Conservation (phyloP, 2,888 invertebrate species). For the Allygus modestus region DNA sequence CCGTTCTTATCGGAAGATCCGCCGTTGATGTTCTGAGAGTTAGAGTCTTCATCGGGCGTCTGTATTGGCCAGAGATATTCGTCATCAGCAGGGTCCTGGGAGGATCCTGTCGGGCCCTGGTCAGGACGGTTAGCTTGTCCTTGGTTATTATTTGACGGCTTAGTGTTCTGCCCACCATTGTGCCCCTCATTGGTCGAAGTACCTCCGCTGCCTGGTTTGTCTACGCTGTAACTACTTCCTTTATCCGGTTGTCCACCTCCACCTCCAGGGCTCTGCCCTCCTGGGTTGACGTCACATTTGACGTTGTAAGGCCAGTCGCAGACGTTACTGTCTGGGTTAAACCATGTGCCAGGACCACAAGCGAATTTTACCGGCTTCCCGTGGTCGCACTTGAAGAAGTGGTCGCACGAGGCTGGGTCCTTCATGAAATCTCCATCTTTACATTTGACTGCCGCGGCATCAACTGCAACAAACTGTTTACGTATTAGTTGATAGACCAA, state of each 20-base stretch:
- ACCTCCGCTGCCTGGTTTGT: not conserved
- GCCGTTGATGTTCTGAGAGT: too few species aligned
- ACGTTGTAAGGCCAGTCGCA: slow-evolving; percentile 47
- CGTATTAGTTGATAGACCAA: not conserved
- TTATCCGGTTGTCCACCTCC: not conserved
- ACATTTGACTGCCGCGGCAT: not conserved
- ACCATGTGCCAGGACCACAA: slow-evolving; percentile 37
- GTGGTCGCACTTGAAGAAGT: slow-evolving; percentile 60
- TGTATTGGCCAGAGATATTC: not conserved
- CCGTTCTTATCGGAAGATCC: not conserved
- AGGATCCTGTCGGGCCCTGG: not conserved
- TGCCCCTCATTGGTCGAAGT: not conserved
- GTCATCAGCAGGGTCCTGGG: not conserved
- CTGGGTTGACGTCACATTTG: not conserved
- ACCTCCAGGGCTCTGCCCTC: not conserved
- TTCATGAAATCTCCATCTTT: slow-evolving; percentile 64
- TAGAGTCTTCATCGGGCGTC: not conserved
- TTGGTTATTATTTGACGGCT: not conserved
- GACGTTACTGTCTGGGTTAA: slow-evolving; percentile 38
- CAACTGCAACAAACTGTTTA: slow-evolving; percentile 7
- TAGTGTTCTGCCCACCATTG: not conserved
- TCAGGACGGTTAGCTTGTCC: not conserved
- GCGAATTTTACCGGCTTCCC: slow-evolving; percentile 22
- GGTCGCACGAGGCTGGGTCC: slow-evolving; percentile 71
- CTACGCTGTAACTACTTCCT: not conserved